Percentiles rank a stretch among this genome's conserved stretches.
These are phyloP conservation scores for Agelas oroides DNA, from an alignment of 37 sponge, comb jelly and placozoan genomes.

Conservation along the genomic window DNA sequence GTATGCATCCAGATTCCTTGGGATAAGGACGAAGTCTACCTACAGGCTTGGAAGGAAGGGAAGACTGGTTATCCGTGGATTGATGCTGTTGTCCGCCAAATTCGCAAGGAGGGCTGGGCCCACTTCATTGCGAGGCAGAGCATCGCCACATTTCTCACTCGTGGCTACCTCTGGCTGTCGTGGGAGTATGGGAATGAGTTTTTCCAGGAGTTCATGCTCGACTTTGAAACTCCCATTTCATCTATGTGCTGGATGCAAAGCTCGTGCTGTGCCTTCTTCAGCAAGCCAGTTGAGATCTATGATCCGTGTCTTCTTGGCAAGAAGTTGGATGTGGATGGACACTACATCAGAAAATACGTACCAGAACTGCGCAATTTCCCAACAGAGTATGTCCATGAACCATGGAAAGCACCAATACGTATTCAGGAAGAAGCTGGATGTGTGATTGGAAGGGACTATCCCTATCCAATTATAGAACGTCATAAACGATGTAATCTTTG, in stretches of 20 bases:
- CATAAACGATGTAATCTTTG: constrained; percentile 71
- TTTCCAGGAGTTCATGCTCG: constrained; percentile 83
- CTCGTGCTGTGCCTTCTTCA: constrained; percentile 87
- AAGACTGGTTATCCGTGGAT: constrained; percentile 91
- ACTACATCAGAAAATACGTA: constrained; percentile 77
- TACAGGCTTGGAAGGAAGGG: constrained; percentile 64
- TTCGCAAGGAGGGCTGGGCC: constrained; percentile 80
- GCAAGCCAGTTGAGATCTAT: constrained; percentile 55
- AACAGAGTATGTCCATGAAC: constrained; percentile 80
- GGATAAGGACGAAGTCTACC: constrained; percentile 64
- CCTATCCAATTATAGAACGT: constrained; percentile 72
- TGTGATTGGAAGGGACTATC: constrained; percentile 89
- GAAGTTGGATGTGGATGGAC: constrained; percentile 83
- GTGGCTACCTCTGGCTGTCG: constrained; percentile 84
- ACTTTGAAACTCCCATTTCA: constrained; percentile 87
- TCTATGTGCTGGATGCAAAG: constrained; percentile 90
- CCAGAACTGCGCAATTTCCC: constrained; percentile 85
- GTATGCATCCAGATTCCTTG: constrained; percentile 89
- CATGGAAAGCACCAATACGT: constrained; percentile 86
- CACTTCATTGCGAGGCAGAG: constrained; percentile 78
- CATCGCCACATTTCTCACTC: constrained; percentile 90
- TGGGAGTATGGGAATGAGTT: constrained; percentile 89
- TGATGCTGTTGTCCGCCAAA: constrained; percentile 89
- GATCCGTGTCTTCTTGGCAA: constrained; percentile 72
- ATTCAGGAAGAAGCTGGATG: constrained; percentile 81